phyloP scores from a whole-genome alignment of 2,888 invertebrate genomes.

The Lucinisca nassula region DNA sequence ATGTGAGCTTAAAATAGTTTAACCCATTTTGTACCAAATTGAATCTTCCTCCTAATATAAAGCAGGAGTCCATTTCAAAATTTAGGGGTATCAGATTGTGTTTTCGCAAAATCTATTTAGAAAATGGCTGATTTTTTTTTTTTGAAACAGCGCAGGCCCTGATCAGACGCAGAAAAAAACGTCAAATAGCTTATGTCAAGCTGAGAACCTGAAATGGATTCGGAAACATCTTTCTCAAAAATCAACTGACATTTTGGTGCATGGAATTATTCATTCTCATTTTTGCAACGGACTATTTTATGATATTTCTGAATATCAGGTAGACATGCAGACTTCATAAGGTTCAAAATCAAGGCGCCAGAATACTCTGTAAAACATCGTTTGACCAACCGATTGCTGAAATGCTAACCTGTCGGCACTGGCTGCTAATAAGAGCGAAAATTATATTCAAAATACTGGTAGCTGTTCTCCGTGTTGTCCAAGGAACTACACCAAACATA shows the following conservation, averaged over 20 bases:
- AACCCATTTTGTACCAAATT: too few species aligned
- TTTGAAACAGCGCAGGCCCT: too few species aligned
- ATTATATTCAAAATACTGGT: conserved; percentile 48
- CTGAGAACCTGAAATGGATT: conserved; percentile 36
- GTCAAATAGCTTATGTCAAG: conserved; percentile 27
- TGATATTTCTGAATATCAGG: conserved; percentile 8
- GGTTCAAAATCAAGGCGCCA: too few species aligned
- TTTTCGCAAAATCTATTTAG: too few species aligned
- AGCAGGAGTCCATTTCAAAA: too few species aligned
- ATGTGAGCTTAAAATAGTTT: too few species aligned
- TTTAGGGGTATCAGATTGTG: too few species aligned
- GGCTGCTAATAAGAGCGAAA: conserved; percentile 36
- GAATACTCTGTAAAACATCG: conserved; percentile 10
- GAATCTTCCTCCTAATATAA: too few species aligned
- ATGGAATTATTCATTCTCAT: conserved; percentile 37
- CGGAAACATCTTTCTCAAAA: conserved; percentile 20
- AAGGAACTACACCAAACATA: background rate
- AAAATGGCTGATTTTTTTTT: too few species aligned
- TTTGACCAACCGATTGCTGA: conserved; percentile 21
- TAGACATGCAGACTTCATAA: too few species aligned
- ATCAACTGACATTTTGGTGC: conserved; percentile 35
- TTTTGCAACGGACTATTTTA: conserved; percentile 36
- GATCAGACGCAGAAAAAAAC: conserved; percentile 33
- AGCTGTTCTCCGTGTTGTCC: conserved; percentile 6
- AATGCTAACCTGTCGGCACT: conserved; percentile 39